These are phyloP conservation scores for Trididemnum nubilum DNA, from an alignment of 23 tunicate species.

Conservation along the genomic window DNA sequence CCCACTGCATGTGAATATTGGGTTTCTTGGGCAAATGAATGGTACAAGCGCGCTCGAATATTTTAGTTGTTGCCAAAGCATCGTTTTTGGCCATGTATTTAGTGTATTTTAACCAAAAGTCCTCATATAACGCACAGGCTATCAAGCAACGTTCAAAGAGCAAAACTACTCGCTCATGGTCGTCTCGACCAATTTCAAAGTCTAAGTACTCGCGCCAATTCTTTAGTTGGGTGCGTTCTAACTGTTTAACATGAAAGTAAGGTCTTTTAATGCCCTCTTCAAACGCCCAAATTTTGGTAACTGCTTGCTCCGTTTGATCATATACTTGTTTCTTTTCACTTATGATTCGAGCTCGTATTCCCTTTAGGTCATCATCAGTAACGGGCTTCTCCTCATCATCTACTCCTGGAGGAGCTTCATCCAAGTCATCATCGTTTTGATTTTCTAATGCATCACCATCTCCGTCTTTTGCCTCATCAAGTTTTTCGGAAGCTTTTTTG, in stretches of 20 bases:
- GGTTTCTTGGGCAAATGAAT: slow-evolving; percentile 90
- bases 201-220: slow-evolving; percentile 94
- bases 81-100: slow-evolving; percentile 68
- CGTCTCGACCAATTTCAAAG: slow-evolving; percentile 50
- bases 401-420: slow-evolving; percentile 83
- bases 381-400: slow-evolving; percentile 76
- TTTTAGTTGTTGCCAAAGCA: slow-evolving; percentile 33
- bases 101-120: slow-evolving; percentile 94
- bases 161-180: slow-evolving; percentile 49
- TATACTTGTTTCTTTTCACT: slow-evolving; percentile 56
- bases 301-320: slow-evolving; percentile 71
- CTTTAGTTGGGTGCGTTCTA: slow-evolving; percentile 88
- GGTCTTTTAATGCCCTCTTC: slow-evolving; percentile 94
- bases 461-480: slow-evolving; percentile 2
- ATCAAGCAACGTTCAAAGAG: slow-evolving; percentile 88
- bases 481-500: slow-evolving; percentile 32
- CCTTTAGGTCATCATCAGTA: slow-evolving; percentile 75
- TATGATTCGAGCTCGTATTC: slow-evolving; percentile 40
- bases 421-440: slow-evolving; percentile 41
- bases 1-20: slow-evolving; percentile 91
- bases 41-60: slow-evolving; percentile 77
- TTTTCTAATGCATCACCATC: slow-evolving; percentile 31
- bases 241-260: slow-evolving; percentile 89
- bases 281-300: slow-evolving; percentile 91
- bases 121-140: slow-evolving; percentile 95